Conservation (phyloP, 2,113 vertebrate species). For the Pachypanchax playfairii region DNA sequence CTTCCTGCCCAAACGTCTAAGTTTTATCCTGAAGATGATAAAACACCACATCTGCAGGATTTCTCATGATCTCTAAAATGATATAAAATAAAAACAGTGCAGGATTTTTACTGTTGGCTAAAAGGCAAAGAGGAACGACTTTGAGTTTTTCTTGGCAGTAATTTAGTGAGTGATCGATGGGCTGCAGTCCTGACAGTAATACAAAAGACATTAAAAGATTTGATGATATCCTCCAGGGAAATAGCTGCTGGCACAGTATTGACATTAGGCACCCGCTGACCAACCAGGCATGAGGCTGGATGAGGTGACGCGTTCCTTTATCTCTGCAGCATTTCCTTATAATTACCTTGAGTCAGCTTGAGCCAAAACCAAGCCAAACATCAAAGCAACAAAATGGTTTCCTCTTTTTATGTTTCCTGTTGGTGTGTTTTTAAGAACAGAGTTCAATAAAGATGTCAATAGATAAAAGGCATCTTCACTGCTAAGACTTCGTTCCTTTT, state of each 20-base stretch:
- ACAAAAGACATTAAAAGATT: constrained; percentile 51
- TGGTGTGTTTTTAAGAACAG: background rate
- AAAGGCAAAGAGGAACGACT: constrained; percentile 25
- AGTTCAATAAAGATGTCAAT: background rate
- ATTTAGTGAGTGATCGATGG: constrained; percentile 52
- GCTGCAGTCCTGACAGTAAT: constrained; percentile 51
- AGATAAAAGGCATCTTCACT: constrained; percentile 32
- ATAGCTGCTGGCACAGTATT: constrained; percentile 24
- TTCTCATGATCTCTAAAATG: background rate
- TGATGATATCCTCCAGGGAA: constrained; percentile 14
- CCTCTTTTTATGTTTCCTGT: background rate
- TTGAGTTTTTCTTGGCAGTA: constrained; percentile 48
- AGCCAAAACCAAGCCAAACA: constrained; percentile 21
- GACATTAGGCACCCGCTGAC: constrained; percentile 33
- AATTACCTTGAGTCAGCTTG: constrained; percentile 32
- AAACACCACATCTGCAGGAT: constrained; percentile 7
- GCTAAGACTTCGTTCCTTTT: background rate
- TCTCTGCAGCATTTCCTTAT: constrained; percentile 22
- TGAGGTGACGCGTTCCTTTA: constrained; percentile 44
- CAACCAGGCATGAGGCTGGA: constrained; percentile 40
- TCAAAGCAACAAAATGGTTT: background rate
- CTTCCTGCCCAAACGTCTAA: too few species aligned
- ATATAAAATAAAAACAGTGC: constrained; percentile 30
- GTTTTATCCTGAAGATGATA: too few species aligned
- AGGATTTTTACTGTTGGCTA: constrained; percentile 25